Base-by-base conservation (phyloP, 1,140 invertebrate species). In the Trichonephila clavata region DNA sequence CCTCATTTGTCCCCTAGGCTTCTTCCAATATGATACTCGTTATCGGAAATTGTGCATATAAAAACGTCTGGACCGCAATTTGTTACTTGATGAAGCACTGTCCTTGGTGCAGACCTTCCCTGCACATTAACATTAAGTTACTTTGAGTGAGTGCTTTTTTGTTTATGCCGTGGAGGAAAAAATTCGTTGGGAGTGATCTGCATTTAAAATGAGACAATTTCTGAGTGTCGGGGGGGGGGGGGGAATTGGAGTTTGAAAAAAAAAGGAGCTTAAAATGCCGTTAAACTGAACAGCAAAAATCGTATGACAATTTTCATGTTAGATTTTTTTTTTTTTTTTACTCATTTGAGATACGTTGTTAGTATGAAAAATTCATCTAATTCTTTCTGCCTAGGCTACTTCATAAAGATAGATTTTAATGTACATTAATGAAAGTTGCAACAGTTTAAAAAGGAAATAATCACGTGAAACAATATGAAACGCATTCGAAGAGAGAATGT, bases 21-120 rank as follows among this genome's bases (percentile, higher is more conserved):
- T 77, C 68, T 77, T 24, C 68, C 68, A 77, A 77, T 77, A 32
- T 77, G 68, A 77, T 24, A 18, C 68, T 77, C 68, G 27, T 77
- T 77, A 77, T 77, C 68, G 39, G 24, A 77, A 10, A 27, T 77
- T 27, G 68, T 14, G 27, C 32, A 32, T 24, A 77, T 77, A 77
- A 77, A 77, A 77, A 77, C 39, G 68, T 77, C 68, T 77, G 27
- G 16, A 32, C 27, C 14, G 6, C 68, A 77, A 77, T 24, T 27
- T 27, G 68, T 71, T 71, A 71, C 27, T 77, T 77, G 24, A 77
- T 77, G 68, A 77, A 27, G 68, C 24, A 68, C 65, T 68, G 65
- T 77, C 27, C 68, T 27, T 18, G 13, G 27, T 77, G 27, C 32
- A 32, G 32, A 77, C 16, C 24, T 24, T 77, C 68, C 68, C 24